phyloP scores from a whole-genome alignment of 2,113 vertebrate genomes.

The Phrynosoma platyrhinos region DNA sequence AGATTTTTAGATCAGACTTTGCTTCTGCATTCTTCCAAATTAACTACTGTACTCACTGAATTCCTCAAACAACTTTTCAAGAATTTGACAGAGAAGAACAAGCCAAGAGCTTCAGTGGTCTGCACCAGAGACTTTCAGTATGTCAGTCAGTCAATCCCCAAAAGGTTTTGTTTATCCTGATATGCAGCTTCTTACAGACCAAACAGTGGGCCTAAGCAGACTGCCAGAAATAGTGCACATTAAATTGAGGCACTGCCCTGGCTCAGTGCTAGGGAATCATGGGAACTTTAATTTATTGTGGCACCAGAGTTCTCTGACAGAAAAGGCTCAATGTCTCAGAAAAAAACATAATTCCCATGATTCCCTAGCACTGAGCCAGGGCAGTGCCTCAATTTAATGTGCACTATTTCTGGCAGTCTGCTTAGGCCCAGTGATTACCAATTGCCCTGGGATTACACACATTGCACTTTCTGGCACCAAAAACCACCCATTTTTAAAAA shows the following conservation, averaged over 20 bases:
- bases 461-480: not conserved
- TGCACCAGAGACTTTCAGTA: not conserved
- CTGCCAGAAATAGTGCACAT: no score
- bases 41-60: not conserved
- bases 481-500: not conserved
- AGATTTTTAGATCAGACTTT: not conserved
- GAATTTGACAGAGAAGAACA: not conserved
- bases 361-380: no score
- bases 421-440: accelerated
- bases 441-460: not conserved
- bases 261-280: no score
- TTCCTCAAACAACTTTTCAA: not conserved
- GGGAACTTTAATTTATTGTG: no score
- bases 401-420: no score
- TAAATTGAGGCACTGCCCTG: no score
- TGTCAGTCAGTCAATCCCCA: not conserved
- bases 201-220: no score
- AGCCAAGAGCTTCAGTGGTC: not conserved
- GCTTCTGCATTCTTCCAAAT: not conserved
- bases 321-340: no score
- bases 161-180: not conserved
- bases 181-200: not conserved
- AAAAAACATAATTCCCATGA: no score
- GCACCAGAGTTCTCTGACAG: no score
- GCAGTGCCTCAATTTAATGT: no score